A percentile compares a stretch with the other conserved stretches of the same genome.
Conservation (phyloP, 1,140 invertebrate genomes). For the Steinernema feltiae region DNA sequence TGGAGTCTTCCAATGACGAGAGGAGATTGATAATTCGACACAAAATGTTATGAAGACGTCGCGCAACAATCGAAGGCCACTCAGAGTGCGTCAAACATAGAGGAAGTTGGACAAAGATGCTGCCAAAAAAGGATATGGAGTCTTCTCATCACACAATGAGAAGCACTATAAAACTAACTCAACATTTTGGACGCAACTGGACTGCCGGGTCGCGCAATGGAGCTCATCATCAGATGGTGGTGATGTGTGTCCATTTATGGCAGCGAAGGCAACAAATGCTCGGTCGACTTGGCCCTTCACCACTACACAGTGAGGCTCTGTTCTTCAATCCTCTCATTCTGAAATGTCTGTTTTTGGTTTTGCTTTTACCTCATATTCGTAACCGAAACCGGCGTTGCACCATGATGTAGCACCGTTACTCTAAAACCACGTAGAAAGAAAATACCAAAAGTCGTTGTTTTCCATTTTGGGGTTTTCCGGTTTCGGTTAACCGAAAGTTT, state of each 20-base stretch:
- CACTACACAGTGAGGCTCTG: no score
- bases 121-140: neutral
- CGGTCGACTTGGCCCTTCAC: neutral
- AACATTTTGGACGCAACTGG: neutral
- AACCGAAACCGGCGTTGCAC: no score
- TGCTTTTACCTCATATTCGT: no score
- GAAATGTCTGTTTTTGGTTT: neutral
- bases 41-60: neutral
- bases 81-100: neutral
- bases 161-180: neutral
- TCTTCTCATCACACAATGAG: neutral
- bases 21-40: neutral
- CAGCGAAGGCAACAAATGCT: neutral
- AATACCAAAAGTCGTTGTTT: no score
- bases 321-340: neutral
- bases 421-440: no score
- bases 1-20: no score
- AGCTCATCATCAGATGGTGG: neutral
- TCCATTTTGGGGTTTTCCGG: no score
- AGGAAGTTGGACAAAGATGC: neutral
- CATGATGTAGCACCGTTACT: no score
- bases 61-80: neutral
- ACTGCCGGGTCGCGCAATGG: neutral
- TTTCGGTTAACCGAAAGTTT: no score
- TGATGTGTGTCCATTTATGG: constrained; percentile 10